Conservation (phyloP, 2,888 invertebrate genomes). For the Lasioglossum zephyrum region DNA sequence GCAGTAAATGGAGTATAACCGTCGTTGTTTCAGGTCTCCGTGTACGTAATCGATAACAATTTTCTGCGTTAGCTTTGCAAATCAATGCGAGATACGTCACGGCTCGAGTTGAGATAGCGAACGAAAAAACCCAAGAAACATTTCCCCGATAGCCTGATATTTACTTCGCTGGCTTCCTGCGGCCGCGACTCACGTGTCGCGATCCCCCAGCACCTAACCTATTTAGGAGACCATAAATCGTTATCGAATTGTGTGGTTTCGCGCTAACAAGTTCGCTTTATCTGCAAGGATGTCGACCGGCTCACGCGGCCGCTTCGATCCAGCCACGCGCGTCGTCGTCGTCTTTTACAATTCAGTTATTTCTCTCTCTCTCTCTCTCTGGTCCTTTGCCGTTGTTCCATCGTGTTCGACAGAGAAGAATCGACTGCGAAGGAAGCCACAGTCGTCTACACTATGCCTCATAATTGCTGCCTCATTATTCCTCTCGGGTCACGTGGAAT, state of each 20-base stretch:
- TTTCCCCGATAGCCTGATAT: slow-evolving; percentile 7
- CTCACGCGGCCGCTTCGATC: background rate
- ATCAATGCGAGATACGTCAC: background rate
- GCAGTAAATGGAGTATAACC: background rate
- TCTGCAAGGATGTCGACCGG: slow-evolving; percentile 14
- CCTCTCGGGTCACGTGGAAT: background rate
- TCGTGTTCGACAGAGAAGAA: background rate
- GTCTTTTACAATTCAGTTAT: background rate
- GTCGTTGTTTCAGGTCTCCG: background rate
- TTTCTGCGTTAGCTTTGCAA: background rate
- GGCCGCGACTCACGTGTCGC: slow-evolving; percentile 38
- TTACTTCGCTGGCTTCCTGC: slow-evolving; percentile 59
- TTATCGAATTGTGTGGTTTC: slow-evolving; percentile 65
- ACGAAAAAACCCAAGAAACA: background rate
- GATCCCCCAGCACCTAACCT: slow-evolving; percentile 22
- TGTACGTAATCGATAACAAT: background rate
- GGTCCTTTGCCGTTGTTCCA: background rate
- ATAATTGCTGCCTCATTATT: slow-evolving; percentile 6
- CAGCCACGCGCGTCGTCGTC: background rate
- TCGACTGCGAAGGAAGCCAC: background rate
- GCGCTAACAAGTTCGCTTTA: slow-evolving; percentile 38
- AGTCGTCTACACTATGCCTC: background rate
- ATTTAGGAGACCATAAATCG: slow-evolving; percentile 49
- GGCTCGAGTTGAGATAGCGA: background rate
- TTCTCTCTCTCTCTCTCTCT: background rate